Evolutionary conservation across 2,888 invertebrate genomes (phyloP).

Genomic region (Nipponacmea schrenckii): DNA sequence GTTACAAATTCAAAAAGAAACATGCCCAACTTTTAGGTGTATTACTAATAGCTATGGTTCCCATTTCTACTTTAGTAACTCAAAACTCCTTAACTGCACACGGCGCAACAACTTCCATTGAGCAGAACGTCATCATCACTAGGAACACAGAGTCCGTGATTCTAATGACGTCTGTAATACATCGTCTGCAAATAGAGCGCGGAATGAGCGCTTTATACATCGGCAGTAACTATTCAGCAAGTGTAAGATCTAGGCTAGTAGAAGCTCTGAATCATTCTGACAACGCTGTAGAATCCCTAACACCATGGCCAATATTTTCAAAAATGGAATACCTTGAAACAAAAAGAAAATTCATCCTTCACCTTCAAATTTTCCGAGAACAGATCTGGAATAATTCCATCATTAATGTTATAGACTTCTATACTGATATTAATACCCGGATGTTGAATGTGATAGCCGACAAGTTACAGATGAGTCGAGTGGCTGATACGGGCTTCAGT

Average conservation of each 20-base stretch:
- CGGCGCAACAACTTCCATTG: conserved; percentile 3
- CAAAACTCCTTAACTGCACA: conserved; percentile 27
- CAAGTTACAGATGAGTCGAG: conserved; percentile 32
- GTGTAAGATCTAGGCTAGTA: background rate
- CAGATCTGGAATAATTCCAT: conserved; percentile 17
- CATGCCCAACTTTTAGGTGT: too few relatives aligned
- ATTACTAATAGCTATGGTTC: conserved; percentile 15
- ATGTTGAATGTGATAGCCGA: conserved; percentile 41
- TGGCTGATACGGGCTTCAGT: conserved; percentile 38
- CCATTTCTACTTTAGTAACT: conserved; percentile 29
- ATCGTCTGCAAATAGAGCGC: conserved; percentile 47
- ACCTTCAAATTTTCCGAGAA: background rate
- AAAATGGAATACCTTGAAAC: background rate
- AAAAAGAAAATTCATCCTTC: background rate
- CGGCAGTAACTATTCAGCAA: conserved; percentile 36
- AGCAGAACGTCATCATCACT: conserved; percentile 27
- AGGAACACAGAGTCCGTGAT: conserved; percentile 34
- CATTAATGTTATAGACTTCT: conserved; percentile 37
- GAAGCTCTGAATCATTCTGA: background rate
- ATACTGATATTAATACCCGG: conserved; percentile 37
- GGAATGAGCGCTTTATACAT: conserved; percentile 49
- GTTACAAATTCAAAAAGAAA: too few relatives aligned
- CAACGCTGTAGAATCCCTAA: background rate
- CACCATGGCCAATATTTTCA: background rate
- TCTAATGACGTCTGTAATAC: conserved; percentile 42